These are phyloP conservation scores for Ennomos fuscantarius DNA, from an alignment of 2,888 invertebrate genomes.

Conservation along the genomic window DNA sequence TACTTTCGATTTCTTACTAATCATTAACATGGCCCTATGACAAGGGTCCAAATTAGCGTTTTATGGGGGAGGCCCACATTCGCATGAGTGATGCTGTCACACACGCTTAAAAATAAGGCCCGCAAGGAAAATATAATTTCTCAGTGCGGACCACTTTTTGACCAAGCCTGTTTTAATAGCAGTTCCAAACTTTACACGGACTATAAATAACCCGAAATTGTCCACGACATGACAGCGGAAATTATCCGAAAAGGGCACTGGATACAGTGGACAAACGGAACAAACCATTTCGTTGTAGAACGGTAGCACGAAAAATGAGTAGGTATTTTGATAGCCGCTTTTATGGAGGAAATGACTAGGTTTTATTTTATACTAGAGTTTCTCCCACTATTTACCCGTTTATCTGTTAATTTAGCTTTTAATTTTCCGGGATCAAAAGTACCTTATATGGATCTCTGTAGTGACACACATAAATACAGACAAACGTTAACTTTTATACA, in stretches of 20 bases:
- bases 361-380: neutral
- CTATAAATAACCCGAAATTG: constrained; percentile 41
- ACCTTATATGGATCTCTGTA: too few relatives aligned
- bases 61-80: too few relatives aligned
- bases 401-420: too few relatives aligned
- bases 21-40: too few relatives aligned
- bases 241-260: constrained; percentile 31
- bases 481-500: too few relatives aligned
- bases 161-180: constrained; percentile 15
- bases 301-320: neutral
- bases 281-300: constrained; percentile 16
- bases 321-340: neutral
- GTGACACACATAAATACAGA: too few relatives aligned
- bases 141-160: constrained; percentile 8
- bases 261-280: constrained; percentile 9
- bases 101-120: too few relatives aligned
- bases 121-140: constrained; percentile 3
- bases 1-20: too few relatives aligned
- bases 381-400: too few relatives aligned
- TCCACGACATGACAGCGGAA: constrained; percentile 32
- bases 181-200: constrained; percentile 24
- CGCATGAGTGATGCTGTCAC: too few relatives aligned
- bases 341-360: constrained; percentile 1
- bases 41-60: too few relatives aligned
- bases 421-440: too few relatives aligned